Base-by-base conservation (phyloP, 2,113 vertebrate species). In the Chionomys nivalis region DNA sequence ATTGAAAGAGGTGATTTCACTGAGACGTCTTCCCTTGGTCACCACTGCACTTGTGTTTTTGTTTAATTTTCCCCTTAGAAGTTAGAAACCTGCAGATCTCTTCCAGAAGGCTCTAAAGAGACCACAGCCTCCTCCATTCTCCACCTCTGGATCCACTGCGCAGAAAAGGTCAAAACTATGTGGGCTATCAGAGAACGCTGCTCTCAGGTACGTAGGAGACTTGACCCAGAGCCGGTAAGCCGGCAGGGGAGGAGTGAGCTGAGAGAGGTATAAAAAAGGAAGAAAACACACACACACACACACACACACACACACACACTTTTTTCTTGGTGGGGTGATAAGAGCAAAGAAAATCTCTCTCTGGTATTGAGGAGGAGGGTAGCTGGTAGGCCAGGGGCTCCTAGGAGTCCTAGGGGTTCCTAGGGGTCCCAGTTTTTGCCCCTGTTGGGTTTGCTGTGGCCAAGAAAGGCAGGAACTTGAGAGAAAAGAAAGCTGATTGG, bases 251-350 rank as follows among this genome's bases (percentile, higher is more conserved):
- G 52, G 70, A 13, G 12, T 2, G 24, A 76, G 23, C 12, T 2
- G 19, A 39, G 7, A 44, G 66, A 8, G 4, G 0, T 36, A 24
- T 0, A 0, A 36, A 2, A 55, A 68, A 78, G 23, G 36, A 73
- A 17, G 23, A 66, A 75, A 44, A 73, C 76, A 24, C 49, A 12
- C 0, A 0, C 3, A 12, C 58, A 26, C 21, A 0, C 3, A 12
- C 63, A 26, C 26, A 0, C 3, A 12, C 65, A 26, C 26, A 26
- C 55, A 12, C 0, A 0, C 3, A 12, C 65, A 28, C 26, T 21
- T 8, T 49, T 14, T 63, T 52, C 52, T 68, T 1, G 2, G n/a
- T 11, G 12, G 55, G 44, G 42, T 36, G 16, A 66, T 49, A 10
- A 36, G 65, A 76, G 73, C 52, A 11, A 72, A 79, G 72, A 44